Percentiles rank a stretch among this genome's conserved stretches.
Evolutionary conservation across 1,140 invertebrate species (phyloP).

Genomic region (Druon quercuslanigerum): DNA sequence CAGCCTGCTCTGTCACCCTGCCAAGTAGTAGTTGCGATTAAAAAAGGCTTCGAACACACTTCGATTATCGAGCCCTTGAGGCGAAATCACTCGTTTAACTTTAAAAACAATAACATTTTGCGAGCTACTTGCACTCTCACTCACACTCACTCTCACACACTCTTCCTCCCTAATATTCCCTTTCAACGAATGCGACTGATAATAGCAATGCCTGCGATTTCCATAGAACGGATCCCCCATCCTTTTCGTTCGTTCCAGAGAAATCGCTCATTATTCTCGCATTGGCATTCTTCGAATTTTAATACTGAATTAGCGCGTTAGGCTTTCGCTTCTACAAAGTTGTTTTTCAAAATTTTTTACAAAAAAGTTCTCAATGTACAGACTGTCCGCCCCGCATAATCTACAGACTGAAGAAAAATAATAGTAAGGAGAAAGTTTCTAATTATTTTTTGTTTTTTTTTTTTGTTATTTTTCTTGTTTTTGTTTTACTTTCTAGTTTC

Average conservation of each 20-base stretch:
- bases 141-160: constrained; percentile 7
- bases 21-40: constrained; percentile 54
- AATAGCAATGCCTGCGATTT: constrained; percentile 27
- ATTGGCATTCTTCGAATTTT: constrained; percentile 27
- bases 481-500: constrained; percentile 40
- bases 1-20: constrained; percentile 52
- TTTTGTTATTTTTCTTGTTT: constrained; percentile 27
- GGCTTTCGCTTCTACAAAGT: constrained; percentile 16
- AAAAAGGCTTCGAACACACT: constrained; percentile 64
- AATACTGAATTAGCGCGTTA: constrained; percentile 29
- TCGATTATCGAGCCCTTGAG: constrained; percentile 56
- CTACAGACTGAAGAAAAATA: constrained; percentile 2
- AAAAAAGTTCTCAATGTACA: constrained; percentile 7
- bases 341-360: constrained; percentile 8
- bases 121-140: constrained; percentile 14
- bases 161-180: background rate
- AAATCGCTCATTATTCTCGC: constrained; percentile 11
- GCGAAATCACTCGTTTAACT: constrained; percentile 41
- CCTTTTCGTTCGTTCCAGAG: constrained; percentile 4
- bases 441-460: constrained; percentile 35
- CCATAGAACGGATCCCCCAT: constrained; percentile 8
- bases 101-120: constrained; percentile 30
- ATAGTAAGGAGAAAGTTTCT: constrained; percentile 5
- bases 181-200: constrained; percentile 16
- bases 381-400: constrained; percentile 10